Evolutionary conservation across 2,888 invertebrate genomes (phyloP), one percentile per base, ranked within the genome.

Genomic region (Trichacis sp.): DNA sequence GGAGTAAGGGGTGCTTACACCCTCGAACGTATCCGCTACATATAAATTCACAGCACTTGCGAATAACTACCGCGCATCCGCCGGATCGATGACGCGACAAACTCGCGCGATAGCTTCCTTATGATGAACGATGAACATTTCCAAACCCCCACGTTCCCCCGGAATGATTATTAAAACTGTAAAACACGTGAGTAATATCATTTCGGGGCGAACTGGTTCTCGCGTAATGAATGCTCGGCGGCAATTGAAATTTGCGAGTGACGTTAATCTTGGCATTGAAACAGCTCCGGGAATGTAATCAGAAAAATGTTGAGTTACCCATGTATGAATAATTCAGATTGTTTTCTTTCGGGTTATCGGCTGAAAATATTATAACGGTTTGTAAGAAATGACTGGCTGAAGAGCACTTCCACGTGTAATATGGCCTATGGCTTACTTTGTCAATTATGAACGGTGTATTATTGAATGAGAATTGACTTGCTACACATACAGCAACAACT

Each of bases 31-130:
- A 75, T 75, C 72, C 68, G 68, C 69, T 68, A 69, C 73, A 67
- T 75, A 77, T 77, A 79, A 79, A 78, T 78, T 78, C 75, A 74
- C 75, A 73, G 74, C 77, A 77, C 74, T 77, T 77, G 76, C 76
- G 72, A 78, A 74, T 77, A 78, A 78, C 76, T 76, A 74, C 72
- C 65, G 69, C 66, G 72, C 72, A 71, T 73, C 71, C 69, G 72
- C 55, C 63, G 70, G 74, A 77, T 77, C 73, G 74, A 73, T 71
- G 72, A 70, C 70, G 64, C 70, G 70, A 70, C 71, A 69, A 66
- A 69, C 62, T 61, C 63, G 56, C 42, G 57, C 61, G 56, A 63
- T 59, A 60, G 45, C 55, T 59, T 59, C 48, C 58, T 59, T 48
- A 14, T 45, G 59, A 55, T 42, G 36, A 54, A 50, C 33, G 50